Percentiles rank a stretch among this genome's conserved stretches.
phyloP scores from a whole-genome alignment of 23 tunicate genomes.

The Styela clava region DNA sequence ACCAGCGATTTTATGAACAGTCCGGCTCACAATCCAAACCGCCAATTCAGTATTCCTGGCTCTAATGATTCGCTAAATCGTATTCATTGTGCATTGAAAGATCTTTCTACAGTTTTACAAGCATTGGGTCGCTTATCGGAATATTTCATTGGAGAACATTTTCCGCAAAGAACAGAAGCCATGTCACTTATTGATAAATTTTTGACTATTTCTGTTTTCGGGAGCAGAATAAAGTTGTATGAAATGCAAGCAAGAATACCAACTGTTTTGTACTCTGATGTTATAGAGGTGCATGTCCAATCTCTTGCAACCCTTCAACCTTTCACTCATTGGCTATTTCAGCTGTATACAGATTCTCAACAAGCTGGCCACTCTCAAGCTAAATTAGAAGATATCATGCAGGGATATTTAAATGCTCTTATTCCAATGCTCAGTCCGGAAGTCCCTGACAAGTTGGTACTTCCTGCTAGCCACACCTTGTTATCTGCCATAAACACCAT shows the following conservation, averaged over 20 bases:
- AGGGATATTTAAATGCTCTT: conserved; percentile 50
- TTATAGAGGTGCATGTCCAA: conserved; percentile 82
- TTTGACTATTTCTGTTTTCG: conserved; percentile 39
- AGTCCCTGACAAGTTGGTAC: conserved; percentile 72
- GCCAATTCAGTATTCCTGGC: conserved; percentile 3
- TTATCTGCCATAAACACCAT: conserved; percentile 67
- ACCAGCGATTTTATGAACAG: conserved; percentile 5
- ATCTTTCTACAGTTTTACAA: conserved; percentile 63
- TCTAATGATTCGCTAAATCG: not conserved
- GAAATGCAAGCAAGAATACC: conserved; percentile 42
- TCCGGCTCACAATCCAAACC: conserved; percentile 20
- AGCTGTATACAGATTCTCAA: conserved; percentile 88
- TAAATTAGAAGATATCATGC: conserved; percentile 56
- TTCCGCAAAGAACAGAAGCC: conserved; percentile 29
- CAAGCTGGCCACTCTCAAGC: conserved; percentile 92
- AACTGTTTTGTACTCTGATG: conserved; percentile 28
- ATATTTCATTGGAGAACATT: conserved; percentile 45
- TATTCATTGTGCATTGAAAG: conserved; percentile 50
- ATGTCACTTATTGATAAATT: conserved; percentile 58
- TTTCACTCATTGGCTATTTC: conserved; percentile 91
- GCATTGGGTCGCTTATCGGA: conserved; percentile 74
- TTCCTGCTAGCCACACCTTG: conserved; percentile 72
- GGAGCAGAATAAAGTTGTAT: conserved; percentile 28
- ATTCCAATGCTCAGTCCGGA: conserved; percentile 64
- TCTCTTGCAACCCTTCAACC: conserved; percentile 85